Evolutionary conservation across 2,888 invertebrate genomes (phyloP).

Genomic region (Lycocerus yunnanus): DNA sequence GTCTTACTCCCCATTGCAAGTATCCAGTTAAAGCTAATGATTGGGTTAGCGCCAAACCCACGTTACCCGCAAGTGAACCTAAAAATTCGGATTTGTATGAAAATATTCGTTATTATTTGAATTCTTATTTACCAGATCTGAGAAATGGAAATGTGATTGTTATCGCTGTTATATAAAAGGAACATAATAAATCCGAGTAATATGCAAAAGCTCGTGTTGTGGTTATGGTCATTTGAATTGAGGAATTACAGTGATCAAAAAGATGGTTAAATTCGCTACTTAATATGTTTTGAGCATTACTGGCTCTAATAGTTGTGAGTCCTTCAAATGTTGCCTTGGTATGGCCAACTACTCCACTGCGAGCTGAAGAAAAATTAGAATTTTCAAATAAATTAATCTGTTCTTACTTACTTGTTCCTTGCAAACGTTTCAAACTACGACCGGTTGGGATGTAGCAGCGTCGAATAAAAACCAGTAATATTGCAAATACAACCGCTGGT

Average conservation of each 20-base stretch:
- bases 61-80: constrained; percentile 70
- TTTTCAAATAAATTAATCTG: neutral
- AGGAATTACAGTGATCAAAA: constrained; percentile 48
- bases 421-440: constrained; percentile 73
- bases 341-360: constrained; percentile 51
- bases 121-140: neutral
- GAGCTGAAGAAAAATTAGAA: constrained; percentile 41
- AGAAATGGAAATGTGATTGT: neutral
- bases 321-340: constrained; percentile 51
- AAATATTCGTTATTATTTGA: neutral
- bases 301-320: constrained; percentile 48
- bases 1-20: constrained; percentile 71
- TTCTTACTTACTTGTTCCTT: constrained; percentile 64
- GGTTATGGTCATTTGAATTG: constrained; percentile 44
- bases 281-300: constrained; percentile 43
- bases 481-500: constrained; percentile 66
- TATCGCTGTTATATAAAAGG: neutral
- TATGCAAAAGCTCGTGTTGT: constrained; percentile 35
- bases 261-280: constrained; percentile 48
- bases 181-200: neutral
- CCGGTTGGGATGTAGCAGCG: constrained; percentile 73
- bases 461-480: constrained; percentile 66
- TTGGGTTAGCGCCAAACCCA: constrained; percentile 82
- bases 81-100: constrained; percentile 18
- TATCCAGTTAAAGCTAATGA: constrained; percentile 76